Conservation (phyloP, 2,797 vertebrate genomes). For the Chelon auratus region DNA sequence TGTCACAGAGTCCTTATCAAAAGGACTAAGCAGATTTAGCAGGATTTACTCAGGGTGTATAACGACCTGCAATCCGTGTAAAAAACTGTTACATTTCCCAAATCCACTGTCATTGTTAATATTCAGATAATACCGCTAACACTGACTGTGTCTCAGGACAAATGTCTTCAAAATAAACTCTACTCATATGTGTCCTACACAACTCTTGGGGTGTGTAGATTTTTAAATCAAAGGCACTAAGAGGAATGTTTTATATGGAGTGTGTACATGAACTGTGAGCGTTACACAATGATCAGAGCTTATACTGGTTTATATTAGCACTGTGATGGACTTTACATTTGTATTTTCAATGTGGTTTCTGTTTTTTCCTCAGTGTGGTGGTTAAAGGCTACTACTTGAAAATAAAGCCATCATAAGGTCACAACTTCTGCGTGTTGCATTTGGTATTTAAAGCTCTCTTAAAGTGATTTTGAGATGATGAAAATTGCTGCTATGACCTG, state of each 20-base stretch:
- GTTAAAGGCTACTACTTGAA: background rate
- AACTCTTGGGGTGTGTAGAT: background rate
- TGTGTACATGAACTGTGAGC: background rate
- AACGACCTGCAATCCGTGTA: background rate
- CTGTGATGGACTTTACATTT: conserved; percentile 6
- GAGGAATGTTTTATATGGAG: background rate
- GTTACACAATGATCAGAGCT: background rate
- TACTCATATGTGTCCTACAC: background rate
- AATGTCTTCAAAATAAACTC: background rate
- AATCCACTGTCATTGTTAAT: background rate
- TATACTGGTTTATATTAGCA: conserved; percentile 7
- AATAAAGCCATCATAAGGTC: conserved; percentile 8
- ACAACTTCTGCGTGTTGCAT: background rate
- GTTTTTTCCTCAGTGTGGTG: conserved; percentile 1
- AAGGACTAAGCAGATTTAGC: background rate
- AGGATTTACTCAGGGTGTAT: background rate
- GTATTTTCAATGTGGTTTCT: background rate
- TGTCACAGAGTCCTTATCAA: too few species aligned
- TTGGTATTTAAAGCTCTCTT: background rate
- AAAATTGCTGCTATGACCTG: background rate
- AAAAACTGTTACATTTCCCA: background rate
- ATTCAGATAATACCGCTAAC: background rate
- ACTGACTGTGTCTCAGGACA: background rate
- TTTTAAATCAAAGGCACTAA: background rate
- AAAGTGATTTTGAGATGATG: background rate